Evolutionary conservation across 2,888 invertebrate genomes (phyloP).

Genomic region (Callosobruchus maculatus): DNA sequence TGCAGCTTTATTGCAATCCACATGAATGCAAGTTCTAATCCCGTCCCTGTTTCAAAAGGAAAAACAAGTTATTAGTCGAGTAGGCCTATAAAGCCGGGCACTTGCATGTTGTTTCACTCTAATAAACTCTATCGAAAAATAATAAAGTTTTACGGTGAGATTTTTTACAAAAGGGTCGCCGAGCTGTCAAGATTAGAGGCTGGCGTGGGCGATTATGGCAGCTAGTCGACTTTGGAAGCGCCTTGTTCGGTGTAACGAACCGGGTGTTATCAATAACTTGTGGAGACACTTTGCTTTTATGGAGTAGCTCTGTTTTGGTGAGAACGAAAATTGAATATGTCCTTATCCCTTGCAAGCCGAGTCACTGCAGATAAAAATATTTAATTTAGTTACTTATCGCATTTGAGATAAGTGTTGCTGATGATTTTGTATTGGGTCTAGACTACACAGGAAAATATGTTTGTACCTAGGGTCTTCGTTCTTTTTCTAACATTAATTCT

Average conservation of each 20-base stretch:
- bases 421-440: too few species aligned
- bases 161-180: conserved; percentile 3
- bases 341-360: too few species aligned
- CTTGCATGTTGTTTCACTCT: conserved; percentile 29
- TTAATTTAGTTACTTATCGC: too few species aligned
- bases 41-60: conserved; percentile 6
- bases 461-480: too few species aligned
- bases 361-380: too few species aligned
- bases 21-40: not conserved
- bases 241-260: not conserved
- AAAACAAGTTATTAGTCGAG: conserved; percentile 41
- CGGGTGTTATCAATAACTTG: not conserved
- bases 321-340: not conserved
- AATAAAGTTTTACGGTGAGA: conserved; percentile 15
- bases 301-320: not conserved
- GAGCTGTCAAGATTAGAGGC: not conserved
- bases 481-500: too few species aligned
- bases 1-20: too few species aligned
- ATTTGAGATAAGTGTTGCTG: too few species aligned
- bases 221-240: not conserved
- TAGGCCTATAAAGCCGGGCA: conserved; percentile 32
- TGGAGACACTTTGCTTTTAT: not conserved
- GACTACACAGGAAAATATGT: too few species aligned
- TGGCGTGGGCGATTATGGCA: not conserved
- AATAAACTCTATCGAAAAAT: conserved; percentile 26